Conservation (phyloP, 64 coral and sea anemone species). For the Montipora foliosa region DNA sequence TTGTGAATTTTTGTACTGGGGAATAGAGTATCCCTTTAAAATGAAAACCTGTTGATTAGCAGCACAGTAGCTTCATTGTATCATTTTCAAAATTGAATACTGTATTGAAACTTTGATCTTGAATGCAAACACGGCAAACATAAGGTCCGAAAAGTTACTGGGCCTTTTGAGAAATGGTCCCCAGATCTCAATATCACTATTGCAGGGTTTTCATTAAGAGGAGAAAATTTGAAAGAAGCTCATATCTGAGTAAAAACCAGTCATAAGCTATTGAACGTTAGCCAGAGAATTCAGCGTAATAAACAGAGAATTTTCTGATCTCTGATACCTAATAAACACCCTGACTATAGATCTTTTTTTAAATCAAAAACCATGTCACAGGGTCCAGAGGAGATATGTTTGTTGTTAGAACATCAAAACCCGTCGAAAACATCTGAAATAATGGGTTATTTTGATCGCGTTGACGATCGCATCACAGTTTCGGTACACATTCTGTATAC, state of each 20-base stretch:
- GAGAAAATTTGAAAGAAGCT: not conserved
- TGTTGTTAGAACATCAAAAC: too few relatives aligned
- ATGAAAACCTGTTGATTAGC: conserved; percentile 9
- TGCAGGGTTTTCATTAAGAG: not conserved
- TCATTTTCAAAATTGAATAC: not conserved
- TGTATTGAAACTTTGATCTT: conserved; percentile 8
- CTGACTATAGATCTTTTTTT: too few relatives aligned
- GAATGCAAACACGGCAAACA: not conserved
- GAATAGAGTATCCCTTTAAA: not conserved
- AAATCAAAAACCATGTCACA: too few relatives aligned
- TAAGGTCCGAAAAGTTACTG: not conserved
- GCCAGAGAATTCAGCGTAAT: not conserved
- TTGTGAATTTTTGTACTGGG: too few relatives aligned
- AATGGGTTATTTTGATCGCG: too few relatives aligned
- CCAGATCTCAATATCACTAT: conserved; percentile 15
- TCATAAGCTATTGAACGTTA: not conserved
- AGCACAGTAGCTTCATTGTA: not conserved
- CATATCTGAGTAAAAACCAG: not conserved
- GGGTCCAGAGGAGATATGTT: too few relatives aligned
- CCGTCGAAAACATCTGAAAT: too few relatives aligned
- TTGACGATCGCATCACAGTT: too few relatives aligned
- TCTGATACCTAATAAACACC: too few relatives aligned
- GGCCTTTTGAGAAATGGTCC: conserved; percentile 1
- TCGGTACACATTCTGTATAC: too few relatives aligned
- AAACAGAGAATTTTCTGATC: too few relatives aligned